A percentile compares a stretch with the other conserved stretches of the same genome.
These are phyloP conservation scores for Pardalotus punctatus DNA, from an alignment of 2,113 vertebrate species.

Conservation along the genomic window DNA sequence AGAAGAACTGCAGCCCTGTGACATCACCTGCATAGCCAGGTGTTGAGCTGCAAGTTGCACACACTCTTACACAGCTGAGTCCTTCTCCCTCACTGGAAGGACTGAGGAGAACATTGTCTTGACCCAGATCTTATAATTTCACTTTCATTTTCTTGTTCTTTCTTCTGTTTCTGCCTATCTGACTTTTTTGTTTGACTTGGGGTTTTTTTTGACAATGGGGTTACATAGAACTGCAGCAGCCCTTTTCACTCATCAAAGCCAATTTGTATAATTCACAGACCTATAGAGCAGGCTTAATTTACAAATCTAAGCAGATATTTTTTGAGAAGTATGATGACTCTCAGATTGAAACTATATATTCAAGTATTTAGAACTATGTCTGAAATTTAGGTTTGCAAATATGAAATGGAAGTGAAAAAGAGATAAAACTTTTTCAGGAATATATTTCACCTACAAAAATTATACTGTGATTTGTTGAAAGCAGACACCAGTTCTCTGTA, in stretches of 20 bases:
- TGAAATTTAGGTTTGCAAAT: not conserved
- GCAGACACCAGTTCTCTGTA: not conserved
- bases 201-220: rapidly evolving
- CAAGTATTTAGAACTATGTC: not conserved
- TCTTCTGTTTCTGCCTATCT: not conserved
- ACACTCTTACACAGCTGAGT: not conserved
- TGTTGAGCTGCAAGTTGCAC: not conserved
- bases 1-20: not conserved
- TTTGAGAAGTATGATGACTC: not conserved
- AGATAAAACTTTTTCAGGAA: not conserved
- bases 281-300: not conserved
- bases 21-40: not conserved
- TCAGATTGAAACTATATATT: not conserved
- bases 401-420: not conserved
- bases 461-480: not conserved
- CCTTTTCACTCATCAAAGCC: not conserved
- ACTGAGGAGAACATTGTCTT: rapidly evolving
- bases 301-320: not conserved
- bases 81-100: not conserved
- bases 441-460: not conserved
- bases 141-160: not conserved
- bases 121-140: not conserved
- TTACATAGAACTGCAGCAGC: not conserved
- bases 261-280: not conserved
- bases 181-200: not conserved